phyloP scores from a whole-genome alignment of 2,113 vertebrate genomes.

The Halcyon malimbica region DNA sequence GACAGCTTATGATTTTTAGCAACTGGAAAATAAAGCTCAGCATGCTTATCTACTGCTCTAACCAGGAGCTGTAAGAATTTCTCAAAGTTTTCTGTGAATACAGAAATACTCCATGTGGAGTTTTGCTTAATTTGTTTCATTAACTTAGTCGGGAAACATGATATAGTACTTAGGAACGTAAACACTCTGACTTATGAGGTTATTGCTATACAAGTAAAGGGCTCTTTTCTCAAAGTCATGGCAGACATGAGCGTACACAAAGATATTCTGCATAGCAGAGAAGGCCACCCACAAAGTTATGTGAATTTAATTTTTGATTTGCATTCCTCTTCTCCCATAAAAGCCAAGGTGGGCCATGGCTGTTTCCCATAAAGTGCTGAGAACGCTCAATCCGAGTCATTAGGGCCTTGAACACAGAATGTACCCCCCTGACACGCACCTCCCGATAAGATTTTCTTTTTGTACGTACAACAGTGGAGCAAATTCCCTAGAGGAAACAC shows the following conservation, averaged over 20 bases:
- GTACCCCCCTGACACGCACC: neutral
- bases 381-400: neutral
- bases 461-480: neutral
- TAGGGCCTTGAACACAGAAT: neutral
- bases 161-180: slow-evolving; percentile 55
- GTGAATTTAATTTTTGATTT: slow-evolving; percentile 53
- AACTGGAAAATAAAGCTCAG: neutral
- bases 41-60: neutral
- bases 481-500: neutral
- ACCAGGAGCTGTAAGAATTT: neutral
- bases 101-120: neutral
- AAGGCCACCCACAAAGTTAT: slow-evolving; percentile 62
- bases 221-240: slow-evolving; percentile 53
- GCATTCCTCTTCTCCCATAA: slow-evolving; percentile 29
- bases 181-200: slow-evolving; percentile 51
- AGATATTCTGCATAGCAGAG: slow-evolving; percentile 24
- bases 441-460: neutral
- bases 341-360: slow-evolving; percentile 53
- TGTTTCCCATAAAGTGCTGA: neutral
- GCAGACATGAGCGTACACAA: slow-evolving; percentile 62
- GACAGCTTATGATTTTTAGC: neutral
- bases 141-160: slow-evolving; percentile 48
- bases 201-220: slow-evolving; percentile 55
- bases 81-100: neutral
- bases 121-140: slow-evolving; percentile 52